phyloP scores from a whole-genome alignment of 2,113 vertebrate genomes.

The Menidia beryllina region DNA sequence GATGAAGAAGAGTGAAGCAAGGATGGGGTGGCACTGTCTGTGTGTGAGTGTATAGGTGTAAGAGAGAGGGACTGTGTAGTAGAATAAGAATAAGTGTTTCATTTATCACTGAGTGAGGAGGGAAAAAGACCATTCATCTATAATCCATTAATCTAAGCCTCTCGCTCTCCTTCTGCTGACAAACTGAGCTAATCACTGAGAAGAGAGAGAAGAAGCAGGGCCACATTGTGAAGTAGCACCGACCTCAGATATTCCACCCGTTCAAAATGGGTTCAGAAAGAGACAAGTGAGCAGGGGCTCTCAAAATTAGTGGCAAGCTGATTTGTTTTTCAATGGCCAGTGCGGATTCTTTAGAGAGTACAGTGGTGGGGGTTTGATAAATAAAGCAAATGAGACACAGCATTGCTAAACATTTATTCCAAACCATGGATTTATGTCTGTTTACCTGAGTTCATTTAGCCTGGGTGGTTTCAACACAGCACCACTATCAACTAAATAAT shows the following conservation, averaged over 20 bases:
- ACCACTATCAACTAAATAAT: neutral
- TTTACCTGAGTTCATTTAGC: neutral
- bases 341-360: no score
- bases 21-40: conserved; percentile 8
- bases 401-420: no score
- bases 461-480: neutral
- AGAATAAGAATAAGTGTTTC: conserved; percentile 56
- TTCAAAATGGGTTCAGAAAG: neutral
- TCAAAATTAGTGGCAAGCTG: no score
- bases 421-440: neutral
- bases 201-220: conserved; percentile 29
- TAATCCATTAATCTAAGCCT: conserved; percentile 74
- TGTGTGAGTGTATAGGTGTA: neutral
- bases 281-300: neutral
- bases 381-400: no score
- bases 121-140: conserved; percentile 55
- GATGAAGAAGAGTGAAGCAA: conserved; percentile 23
- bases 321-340: no score
- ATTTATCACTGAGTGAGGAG: conserved; percentile 54
- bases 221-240: conserved; percentile 33
- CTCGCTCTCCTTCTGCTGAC: conserved; percentile 55
- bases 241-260: neutral
- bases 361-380: no score
- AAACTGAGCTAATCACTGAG: conserved; percentile 69
- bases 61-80: conserved; percentile 7